Evolutionary conservation across 2,888 invertebrate genomes (phyloP).

Genomic region (Dryocosmus kuriphilus): DNA sequence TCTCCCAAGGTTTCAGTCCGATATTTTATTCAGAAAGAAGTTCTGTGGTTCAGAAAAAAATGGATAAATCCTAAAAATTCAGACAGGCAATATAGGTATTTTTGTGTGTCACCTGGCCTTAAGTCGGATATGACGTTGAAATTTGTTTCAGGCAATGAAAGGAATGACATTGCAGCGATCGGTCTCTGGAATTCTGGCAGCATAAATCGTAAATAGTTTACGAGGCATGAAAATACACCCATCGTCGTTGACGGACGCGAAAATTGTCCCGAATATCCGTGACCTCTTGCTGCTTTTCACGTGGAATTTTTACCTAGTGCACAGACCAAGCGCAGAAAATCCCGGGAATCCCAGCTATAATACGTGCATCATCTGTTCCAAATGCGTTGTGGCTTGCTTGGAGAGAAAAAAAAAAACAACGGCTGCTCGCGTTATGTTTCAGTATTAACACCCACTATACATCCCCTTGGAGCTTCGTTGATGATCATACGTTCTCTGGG

Average conservation of each 20-base stretch:
- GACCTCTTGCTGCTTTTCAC: constrained; percentile 17
- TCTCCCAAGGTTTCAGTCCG: no score
- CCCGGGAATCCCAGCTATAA: not conserved
- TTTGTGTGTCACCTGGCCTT: not conserved
- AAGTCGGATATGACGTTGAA: not conserved
- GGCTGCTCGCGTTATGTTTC: constrained; percentile 63
- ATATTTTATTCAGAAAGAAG: no score
- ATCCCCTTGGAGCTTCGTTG: constrained; percentile 42
- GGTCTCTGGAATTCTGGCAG: not conserved
- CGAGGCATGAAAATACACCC: constrained; percentile 11
- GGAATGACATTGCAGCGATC: not conserved
- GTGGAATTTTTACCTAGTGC: constrained; percentile 66
- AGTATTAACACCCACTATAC: constrained; percentile 66
- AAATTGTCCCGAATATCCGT: constrained; percentile 1
- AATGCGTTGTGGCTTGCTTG: constrained; percentile 46
- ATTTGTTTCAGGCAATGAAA: not conserved
- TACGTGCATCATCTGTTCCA: constrained; percentile 50
- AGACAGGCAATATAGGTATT: no score
- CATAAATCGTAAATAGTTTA: constrained; percentile 12
- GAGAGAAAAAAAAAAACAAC: constrained; percentile 32
- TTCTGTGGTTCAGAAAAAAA: no score
- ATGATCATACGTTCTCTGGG: constrained; percentile 56
- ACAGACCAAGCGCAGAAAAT: constrained; percentile 3
- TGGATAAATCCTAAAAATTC: no score
- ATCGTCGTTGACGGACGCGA: not conserved